Evolutionary conservation across 2,797 vertebrate genomes (phyloP).

Genomic region (Artibeus jamaicensis): DNA sequence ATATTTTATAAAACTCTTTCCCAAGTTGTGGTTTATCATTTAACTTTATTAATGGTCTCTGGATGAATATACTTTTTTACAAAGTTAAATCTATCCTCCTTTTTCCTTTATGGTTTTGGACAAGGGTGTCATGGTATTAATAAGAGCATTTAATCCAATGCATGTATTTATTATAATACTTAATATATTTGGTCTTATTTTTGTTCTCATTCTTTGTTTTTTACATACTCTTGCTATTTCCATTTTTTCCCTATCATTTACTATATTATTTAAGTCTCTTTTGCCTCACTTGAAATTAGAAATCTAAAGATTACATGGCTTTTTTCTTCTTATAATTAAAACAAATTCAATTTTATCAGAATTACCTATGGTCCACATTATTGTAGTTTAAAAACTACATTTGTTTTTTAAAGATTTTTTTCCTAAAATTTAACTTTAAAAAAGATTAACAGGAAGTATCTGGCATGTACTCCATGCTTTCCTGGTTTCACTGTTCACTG

Average conservation of each 20-base stretch:
- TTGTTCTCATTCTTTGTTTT: neutral
- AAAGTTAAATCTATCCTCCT: neutral
- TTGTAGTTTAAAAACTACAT: neutral
- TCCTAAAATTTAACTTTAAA: neutral
- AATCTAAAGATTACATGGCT: neutral
- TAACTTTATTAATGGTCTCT: neutral
- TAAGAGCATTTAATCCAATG: neutral
- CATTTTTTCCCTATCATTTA: neutral
- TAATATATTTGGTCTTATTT: neutral
- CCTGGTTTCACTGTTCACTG: neutral
- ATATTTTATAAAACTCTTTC: slow-evolving; percentile 2
- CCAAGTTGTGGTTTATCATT: neutral
- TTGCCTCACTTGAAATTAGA: neutral
- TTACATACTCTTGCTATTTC: neutral
- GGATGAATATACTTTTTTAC: neutral
- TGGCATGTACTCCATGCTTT: neutral
- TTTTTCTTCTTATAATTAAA: neutral
- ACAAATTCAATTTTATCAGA: neutral
- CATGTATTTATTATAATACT: neutral
- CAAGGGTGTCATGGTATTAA: neutral
- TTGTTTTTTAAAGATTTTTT: neutral
- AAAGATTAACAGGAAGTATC: slow-evolving; percentile 4
- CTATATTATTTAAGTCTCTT: neutral
- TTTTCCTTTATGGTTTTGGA: neutral
- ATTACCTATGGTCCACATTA: neutral